phyloP scores from a whole-genome alignment of 92 coral and sea anemone genomes.

The Hydrozoanthus gracilis region DNA sequence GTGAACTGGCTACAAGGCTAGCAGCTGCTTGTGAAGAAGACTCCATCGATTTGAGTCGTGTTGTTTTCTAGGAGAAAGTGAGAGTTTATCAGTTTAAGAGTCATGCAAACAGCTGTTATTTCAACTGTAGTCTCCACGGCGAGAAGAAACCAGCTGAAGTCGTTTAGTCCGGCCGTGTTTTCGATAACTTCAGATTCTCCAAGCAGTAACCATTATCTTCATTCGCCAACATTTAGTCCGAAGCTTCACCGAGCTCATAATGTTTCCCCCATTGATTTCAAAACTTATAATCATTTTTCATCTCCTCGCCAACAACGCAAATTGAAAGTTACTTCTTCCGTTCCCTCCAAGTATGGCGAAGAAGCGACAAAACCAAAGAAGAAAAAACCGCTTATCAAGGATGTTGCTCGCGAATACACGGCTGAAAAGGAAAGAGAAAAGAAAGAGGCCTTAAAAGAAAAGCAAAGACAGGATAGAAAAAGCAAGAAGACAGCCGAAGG shows the following conservation, averaged over 20 bases:
- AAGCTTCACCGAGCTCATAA: not conserved
- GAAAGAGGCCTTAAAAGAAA: not conserved
- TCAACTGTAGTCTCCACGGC: slow-evolving; percentile 21
- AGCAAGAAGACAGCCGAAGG: not conserved
- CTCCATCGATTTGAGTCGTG: not conserved
- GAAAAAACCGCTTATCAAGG: slow-evolving; percentile 19
- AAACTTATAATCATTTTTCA: not conserved
- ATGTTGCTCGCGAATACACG: slow-evolving; percentile 15
- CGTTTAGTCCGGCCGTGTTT: not conserved
- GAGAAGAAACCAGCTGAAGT: not conserved
- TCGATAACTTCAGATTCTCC: not conserved
- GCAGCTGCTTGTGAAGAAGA: not conserved
- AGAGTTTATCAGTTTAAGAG: not conserved
- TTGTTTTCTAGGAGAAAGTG: not conserved
- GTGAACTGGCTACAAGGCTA: not conserved
- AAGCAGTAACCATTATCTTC: not conserved
- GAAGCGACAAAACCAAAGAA: not conserved
- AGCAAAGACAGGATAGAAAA: not conserved
- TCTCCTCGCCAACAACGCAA: not conserved
- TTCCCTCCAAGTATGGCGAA: not conserved
- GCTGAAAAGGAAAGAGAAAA: not conserved
- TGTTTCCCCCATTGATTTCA: not conserved
- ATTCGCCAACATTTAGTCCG: not conserved
- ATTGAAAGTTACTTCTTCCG: too few species aligned
- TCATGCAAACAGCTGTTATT: slow-evolving; percentile 17